Percentiles rank a stretch among this genome's conserved stretches.
These are phyloP conservation scores for Periparus ater DNA, from an alignment of 2,797 vertebrate genomes.

Conservation along the genomic window DNA sequence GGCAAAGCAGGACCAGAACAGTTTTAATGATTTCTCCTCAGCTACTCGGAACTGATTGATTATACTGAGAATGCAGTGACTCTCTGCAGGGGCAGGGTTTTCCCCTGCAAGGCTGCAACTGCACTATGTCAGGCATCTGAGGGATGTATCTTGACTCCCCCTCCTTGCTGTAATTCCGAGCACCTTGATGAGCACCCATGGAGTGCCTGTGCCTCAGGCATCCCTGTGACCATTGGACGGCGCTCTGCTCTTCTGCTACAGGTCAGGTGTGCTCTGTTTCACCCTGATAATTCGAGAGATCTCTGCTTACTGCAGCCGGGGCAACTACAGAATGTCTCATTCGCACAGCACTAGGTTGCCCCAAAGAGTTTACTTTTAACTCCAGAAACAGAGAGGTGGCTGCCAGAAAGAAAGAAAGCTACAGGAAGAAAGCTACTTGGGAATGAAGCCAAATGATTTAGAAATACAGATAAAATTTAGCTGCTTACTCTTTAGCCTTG, in stretches of 20 bases:
- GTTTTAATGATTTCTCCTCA: neutral
- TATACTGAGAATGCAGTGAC: neutral
- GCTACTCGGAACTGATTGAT: neutral
- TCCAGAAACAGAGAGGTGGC: neutral
- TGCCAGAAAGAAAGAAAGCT: too few species aligned
- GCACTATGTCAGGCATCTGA: neutral
- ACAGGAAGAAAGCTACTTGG: neutral
- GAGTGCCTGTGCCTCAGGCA: neutral
- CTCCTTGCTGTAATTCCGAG: neutral
- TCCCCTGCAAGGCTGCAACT: neutral
- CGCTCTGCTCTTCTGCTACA: neutral
- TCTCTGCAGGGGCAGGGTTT: neutral
- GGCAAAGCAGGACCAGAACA: neutral
- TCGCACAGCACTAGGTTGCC: neutral
- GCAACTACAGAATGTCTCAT: neutral
- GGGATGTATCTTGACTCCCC: neutral
- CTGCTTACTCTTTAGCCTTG: neutral
- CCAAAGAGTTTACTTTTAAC: neutral
- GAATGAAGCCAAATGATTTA: neutral
- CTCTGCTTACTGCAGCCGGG: neutral
- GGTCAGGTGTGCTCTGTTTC: neutral
- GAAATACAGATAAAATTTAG: neutral
- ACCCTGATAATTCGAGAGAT: fast-evolving
- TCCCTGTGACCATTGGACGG: neutral
- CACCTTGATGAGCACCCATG: neutral